Conservation (phyloP, 2,113 vertebrate species). For the Genyomyrus donnyi region DNA sequence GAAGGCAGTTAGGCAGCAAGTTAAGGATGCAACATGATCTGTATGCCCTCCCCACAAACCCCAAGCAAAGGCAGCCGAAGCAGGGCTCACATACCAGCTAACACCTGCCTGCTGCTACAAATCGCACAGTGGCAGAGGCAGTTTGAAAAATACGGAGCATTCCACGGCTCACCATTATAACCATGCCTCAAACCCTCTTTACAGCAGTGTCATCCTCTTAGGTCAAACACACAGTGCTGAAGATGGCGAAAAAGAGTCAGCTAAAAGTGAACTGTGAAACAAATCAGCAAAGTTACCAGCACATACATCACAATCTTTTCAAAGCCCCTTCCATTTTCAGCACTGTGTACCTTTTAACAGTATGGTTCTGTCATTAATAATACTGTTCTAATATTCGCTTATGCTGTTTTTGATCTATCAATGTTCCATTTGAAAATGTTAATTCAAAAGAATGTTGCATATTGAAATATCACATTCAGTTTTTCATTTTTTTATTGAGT, state of each 20-base stretch:
- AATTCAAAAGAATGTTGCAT: neutral
- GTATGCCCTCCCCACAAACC: neutral
- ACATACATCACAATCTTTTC: neutral
- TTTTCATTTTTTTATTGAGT: neutral
- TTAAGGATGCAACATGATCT: neutral
- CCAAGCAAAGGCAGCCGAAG: neutral
- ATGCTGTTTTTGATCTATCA: neutral
- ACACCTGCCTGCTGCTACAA: neutral
- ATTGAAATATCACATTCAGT: neutral
- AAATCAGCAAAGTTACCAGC: neutral
- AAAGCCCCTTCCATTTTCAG: neutral
- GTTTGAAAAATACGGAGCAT: neutral
- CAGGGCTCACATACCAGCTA: neutral
- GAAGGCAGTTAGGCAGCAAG: neutral
- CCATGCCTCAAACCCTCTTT: neutral
- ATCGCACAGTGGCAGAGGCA: neutral
- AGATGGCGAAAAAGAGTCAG: neutral
- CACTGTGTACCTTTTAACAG: neutral
- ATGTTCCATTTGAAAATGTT: neutral
- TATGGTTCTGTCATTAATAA: neutral
- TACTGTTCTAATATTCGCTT: neutral
- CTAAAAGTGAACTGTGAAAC: neutral
- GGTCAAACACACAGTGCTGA: neutral
- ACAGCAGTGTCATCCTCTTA: neutral
- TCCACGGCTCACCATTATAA: neutral